Evolutionary conservation across 1,140 invertebrate species (phyloP), one percentile per base, ranked within the genome.

Genomic region (Drosophila bifasciata): DNA sequence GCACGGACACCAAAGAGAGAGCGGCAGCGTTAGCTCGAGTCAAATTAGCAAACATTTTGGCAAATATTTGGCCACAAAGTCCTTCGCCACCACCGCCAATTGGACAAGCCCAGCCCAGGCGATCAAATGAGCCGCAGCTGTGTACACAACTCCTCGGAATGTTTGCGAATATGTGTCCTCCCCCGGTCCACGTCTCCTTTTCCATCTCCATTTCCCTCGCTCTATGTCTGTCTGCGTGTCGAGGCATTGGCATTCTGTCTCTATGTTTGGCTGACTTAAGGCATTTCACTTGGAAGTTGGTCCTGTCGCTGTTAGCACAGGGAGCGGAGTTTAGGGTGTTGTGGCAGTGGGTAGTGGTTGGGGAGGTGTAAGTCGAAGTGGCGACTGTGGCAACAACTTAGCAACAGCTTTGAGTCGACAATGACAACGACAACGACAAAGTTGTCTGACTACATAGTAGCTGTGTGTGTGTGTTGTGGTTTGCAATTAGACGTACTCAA

Each of bases 11-110:
- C n/a, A n/a, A n/a, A n/a, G n/a, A n/a, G n/a, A n/a, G n/a, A n/a
- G n/a, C n/a, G n/a, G n/a, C n/a, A n/a, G n/a, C n/a, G n/a, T n/a
- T n/a, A n/a, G 64, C 52, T 84, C 46, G 55, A 84, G 80, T 79
- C 61, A 86, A 85, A 85, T 85, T 86, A 85, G 81, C 81, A 85
- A 86, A 86, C 76, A 85, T 85, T 85, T 86, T 81, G 85, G 73
- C 73, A 85, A 86, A 85, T 85, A 85, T 85, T 85, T 81, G 60
- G 74, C 55, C 69, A 59, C 68, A 86, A 76, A 86, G 66, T 76
- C 73, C 56, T 19, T n/a, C n/a, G n/a, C n/a, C 56, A 40, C 17
- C 57, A 45, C 23, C 52, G 56, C 61, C 77, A 85, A 85, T 85
- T 84, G 80, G 61, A 76, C 76, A 86, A 80, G 60, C 56, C 52